A percentile compares a stretch with the other conserved stretches of the same genome.
Evolutionary conservation across 2,113 vertebrate genomes (phyloP).

Genomic region (Ochotona curzoniae): DNA sequence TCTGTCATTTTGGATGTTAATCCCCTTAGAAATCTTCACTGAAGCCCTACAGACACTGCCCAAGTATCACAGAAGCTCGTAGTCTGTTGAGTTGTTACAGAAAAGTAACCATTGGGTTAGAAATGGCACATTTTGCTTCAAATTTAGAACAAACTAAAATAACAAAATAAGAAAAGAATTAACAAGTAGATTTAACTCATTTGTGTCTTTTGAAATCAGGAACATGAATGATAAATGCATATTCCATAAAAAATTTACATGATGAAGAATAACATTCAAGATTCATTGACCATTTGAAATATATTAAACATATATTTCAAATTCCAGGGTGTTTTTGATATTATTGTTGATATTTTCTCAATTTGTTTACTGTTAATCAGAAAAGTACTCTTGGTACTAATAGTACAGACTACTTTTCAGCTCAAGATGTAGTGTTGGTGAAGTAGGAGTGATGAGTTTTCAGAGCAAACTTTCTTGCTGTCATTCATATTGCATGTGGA

Average conservation of each 20-base stretch:
- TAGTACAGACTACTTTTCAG: neutral
- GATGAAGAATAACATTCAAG: neutral
- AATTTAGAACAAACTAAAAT: neutral
- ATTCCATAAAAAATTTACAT: neutral
- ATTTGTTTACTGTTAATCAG: neutral
- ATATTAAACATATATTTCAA: neutral
- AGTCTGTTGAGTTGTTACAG: neutral
- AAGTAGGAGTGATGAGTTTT: neutral
- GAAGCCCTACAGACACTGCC: neutral
- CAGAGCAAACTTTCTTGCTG: neutral
- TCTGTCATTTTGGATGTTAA: neutral
- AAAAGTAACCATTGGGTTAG: neutral
- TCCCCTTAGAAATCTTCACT: neutral
- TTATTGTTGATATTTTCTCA: neutral
- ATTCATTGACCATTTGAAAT: neutral
- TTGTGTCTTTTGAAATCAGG: conserved; percentile 17
- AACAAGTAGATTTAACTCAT: neutral
- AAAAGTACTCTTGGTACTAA: neutral
- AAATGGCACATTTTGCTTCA: neutral
- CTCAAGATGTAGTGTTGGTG: neutral
- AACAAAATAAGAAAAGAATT: neutral
- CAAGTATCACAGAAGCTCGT: neutral
- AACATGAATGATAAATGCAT: neutral
- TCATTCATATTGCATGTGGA: neutral
- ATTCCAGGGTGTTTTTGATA: neutral